phyloP scores from a whole-genome alignment of 2,113 vertebrate species.

The Oenanthe melanoleuca region DNA sequence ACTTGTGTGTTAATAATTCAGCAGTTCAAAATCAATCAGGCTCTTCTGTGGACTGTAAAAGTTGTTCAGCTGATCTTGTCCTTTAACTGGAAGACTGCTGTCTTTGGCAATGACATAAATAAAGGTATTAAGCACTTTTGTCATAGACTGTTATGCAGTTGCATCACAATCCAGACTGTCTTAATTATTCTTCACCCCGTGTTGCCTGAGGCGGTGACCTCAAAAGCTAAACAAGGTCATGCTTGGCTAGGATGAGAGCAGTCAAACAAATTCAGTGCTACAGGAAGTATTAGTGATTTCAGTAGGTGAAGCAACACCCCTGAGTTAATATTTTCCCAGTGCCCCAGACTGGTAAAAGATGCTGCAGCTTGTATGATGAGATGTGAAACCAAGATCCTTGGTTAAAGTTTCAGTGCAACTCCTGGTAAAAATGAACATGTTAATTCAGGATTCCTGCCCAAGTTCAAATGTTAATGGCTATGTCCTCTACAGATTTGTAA shows the following conservation, averaged over 20 bases:
- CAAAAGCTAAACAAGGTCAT: not conserved
- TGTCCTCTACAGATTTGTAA: not conserved
- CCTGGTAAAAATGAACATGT: not conserved
- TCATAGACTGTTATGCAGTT: not conserved
- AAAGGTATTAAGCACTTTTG: not conserved
- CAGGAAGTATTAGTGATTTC: constrained; percentile 20
- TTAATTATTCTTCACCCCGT: constrained; percentile 31
- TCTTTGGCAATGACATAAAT: not conserved
- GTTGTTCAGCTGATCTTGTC: not conserved
- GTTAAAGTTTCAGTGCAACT: not conserved
- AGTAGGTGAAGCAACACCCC: not conserved
- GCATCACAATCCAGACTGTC: constrained; percentile 30
- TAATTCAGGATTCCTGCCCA: not conserved
- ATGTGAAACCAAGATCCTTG: not conserved
- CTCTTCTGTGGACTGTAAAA: not conserved
- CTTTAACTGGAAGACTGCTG: not conserved
- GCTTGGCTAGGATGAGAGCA: constrained; percentile 16
- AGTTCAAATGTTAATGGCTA: not conserved
- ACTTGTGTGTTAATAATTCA: not conserved
- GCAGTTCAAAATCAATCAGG: not conserved
- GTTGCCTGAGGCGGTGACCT: not conserved
- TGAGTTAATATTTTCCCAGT: constrained; percentile 11
- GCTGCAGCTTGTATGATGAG: not conserved
- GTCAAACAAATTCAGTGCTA: not conserved
- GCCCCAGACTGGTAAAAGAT: not conserved